Evolutionary conservation across 2,113 vertebrate species (phyloP).

Genomic region (Candoia aspera): DNA sequence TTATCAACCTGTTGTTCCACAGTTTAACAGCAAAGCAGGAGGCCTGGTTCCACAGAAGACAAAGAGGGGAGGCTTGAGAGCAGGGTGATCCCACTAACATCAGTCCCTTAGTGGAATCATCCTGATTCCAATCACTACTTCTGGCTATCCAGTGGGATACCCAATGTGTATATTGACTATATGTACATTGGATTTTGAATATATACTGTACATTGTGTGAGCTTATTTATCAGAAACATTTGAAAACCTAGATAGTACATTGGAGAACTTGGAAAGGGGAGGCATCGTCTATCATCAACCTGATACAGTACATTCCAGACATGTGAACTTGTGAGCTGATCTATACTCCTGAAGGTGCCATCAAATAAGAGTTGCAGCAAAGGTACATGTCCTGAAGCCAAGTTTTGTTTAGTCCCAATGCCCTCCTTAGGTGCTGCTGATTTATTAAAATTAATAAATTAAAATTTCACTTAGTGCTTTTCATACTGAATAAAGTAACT

Average conservation of each 20-base stretch:
- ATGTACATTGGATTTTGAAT: too few species aligned
- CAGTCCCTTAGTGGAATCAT: too few species aligned
- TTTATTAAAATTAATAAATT: neutral
- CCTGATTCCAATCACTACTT: too few species aligned
- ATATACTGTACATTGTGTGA: too few species aligned
- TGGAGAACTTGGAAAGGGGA: neutral
- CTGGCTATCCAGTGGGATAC: too few species aligned
- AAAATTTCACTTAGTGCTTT: neutral
- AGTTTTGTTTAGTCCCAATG: neutral
- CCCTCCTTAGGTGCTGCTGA: neutral
- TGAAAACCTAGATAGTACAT: neutral
- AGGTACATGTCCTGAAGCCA: neutral
- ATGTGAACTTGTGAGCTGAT: neutral
- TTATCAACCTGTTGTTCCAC: too few species aligned
- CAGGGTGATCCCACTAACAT: too few species aligned
- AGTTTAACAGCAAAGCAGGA: too few species aligned
- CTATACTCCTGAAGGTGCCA: neutral
- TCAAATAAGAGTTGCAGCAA: neutral
- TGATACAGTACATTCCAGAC: neutral
- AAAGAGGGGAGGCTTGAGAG: too few species aligned
- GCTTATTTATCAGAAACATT: too few species aligned
- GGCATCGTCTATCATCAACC: neutral
- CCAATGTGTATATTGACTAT: too few species aligned
- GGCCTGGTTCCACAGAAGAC: too few species aligned
- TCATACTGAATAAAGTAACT: neutral